These are phyloP conservation scores for Akabosia matsudoensis DNA, from an alignment of 1,140 invertebrate genomes.

Conservation along the genomic window DNA sequence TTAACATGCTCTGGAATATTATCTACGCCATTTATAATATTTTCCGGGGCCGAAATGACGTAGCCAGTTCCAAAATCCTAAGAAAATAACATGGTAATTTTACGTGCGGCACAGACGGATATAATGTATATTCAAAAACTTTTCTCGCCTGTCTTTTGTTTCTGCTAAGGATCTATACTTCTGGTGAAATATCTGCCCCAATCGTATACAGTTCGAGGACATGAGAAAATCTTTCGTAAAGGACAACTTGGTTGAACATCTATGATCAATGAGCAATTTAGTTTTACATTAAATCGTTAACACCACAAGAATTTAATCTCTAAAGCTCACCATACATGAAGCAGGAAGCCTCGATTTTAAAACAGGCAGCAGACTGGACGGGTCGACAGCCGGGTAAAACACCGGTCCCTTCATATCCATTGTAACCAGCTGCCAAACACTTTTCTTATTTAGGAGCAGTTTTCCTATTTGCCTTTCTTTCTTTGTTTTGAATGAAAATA, in stretches of 20 bases:
- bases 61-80: conserved; percentile 23
- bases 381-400: background rate
- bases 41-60: conserved; percentile 18
- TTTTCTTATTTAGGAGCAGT: too few species aligned
- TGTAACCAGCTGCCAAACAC: too few species aligned
- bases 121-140: background rate
- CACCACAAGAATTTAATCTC: background rate
- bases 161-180: background rate
- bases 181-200: background rate
- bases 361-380: background rate
- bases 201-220: conserved; percentile 22
- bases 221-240: background rate
- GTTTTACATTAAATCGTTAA: background rate
- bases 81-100: background rate
- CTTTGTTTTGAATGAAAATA: too few species aligned
- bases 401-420: too few species aligned
- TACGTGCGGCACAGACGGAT: background rate
- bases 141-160: background rate
- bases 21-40: background rate
- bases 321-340: background rate
- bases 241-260: background rate
- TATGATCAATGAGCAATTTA: background rate
- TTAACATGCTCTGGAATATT: conserved; percentile 26
- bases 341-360: background rate
- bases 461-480: too few species aligned